Conservation (phyloP, 2,888 invertebrate species). For the Andrena bicolor region DNA sequence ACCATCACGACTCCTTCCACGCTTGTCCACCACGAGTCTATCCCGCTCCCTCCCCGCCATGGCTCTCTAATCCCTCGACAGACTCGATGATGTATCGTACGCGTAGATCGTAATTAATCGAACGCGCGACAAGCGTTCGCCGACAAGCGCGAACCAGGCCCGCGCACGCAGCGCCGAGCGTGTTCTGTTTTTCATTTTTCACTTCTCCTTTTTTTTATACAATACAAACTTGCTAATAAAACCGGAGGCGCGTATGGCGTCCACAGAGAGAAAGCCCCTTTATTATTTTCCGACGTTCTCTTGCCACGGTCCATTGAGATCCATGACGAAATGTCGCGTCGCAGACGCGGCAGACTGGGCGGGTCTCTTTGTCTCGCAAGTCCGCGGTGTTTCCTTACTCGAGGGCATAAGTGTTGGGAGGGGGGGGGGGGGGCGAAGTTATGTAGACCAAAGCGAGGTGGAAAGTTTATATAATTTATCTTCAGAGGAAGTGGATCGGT, state of each 20-base stretch:
- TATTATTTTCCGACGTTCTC: constrained; percentile 53
- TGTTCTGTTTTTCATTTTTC: constrained; percentile 79
- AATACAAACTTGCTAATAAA: constrained; percentile 79
- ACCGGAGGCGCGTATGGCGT: constrained; percentile 67
- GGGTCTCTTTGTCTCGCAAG: background rate
- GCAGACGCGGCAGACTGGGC: background rate
- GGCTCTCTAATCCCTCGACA: constrained; percentile 32
- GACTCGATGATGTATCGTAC: constrained; percentile 65
- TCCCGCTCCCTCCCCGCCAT: background rate
- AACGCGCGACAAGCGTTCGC: constrained; percentile 67
- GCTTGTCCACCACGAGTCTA: background rate
- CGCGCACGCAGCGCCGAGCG: constrained; percentile 72
- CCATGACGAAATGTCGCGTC: background rate
- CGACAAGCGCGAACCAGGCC: constrained; percentile 70
- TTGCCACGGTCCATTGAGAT: background rate
- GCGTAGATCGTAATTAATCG: constrained; percentile 67
- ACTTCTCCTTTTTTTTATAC: constrained; percentile 75
- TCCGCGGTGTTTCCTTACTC: background rate
- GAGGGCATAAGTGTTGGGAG: background rate
- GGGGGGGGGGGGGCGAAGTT: background rate
- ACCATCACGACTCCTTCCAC: constrained; percentile 53
- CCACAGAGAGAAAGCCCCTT: constrained; percentile 46
- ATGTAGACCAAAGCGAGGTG: background rate
- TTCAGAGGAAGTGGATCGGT: background rate
- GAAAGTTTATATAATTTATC: background rate